Evolutionary conservation across 2,113 vertebrate species (phyloP).

Genomic region (Hirundichthys speculiger): DNA sequence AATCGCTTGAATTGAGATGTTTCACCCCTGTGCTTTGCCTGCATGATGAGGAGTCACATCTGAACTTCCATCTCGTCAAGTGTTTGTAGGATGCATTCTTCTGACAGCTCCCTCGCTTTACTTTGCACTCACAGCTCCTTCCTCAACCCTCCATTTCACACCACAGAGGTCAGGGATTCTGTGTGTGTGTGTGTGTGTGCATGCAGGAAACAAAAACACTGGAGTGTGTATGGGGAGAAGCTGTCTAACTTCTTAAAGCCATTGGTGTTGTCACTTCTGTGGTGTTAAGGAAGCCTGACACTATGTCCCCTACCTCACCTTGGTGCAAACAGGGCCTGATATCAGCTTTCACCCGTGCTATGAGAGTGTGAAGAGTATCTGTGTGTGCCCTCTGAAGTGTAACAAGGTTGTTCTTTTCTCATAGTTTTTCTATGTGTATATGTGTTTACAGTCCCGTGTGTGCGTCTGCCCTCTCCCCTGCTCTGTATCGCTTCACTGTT

Average conservation of each 20-base stretch:
- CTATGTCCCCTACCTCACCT: conserved; percentile 76
- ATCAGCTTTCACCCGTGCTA: conserved; percentile 65
- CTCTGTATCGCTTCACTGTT: conserved; percentile 30
- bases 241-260: conserved; percentile 69
- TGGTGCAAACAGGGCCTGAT: conserved; percentile 65
- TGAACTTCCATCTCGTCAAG: conserved; percentile 64
- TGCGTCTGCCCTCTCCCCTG: background rate
- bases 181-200: conserved; percentile 16
- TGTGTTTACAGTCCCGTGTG: conserved; percentile 10
- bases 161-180: conserved; percentile 68
- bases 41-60: conserved; percentile 58
- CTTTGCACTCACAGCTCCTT: conserved; percentile 43
- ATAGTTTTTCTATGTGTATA: background rate
- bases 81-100: conserved; percentile 55
- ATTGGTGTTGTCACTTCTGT: conserved; percentile 66
- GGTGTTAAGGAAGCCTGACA: conserved; percentile 65
- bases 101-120: conserved; percentile 70
- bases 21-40: conserved; percentile 37
- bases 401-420: conserved; percentile 33
- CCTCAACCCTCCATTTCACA: conserved; percentile 62
- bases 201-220: conserved; percentile 30
- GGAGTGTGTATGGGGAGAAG: conserved; percentile 56
- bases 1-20: conserved; percentile 58
- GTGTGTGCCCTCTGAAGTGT: conserved; percentile 24
- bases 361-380: conserved; percentile 32